Conservation (phyloP, 2,113 vertebrate genomes). For the Mesitornis unicolor region DNA sequence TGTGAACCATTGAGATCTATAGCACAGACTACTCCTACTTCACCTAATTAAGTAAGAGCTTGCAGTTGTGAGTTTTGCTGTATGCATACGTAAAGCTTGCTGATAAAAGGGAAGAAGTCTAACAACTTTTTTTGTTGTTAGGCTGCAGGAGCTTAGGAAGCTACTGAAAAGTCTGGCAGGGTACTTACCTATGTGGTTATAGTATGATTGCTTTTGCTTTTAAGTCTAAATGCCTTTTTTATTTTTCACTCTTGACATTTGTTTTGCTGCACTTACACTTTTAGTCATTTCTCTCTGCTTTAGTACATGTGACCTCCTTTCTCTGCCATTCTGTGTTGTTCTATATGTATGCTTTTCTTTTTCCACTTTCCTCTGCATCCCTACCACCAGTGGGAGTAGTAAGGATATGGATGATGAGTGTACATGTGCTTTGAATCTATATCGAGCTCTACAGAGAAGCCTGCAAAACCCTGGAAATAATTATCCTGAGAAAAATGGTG, state of each 20-base stretch:
- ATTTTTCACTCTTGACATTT: neutral
- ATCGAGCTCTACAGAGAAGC: neutral
- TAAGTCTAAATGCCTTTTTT: neutral
- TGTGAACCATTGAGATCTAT: neutral
- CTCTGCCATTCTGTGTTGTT: neutral
- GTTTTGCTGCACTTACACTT: neutral
- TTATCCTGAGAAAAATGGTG: neutral
- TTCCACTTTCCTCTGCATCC: neutral
- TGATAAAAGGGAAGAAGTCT: neutral
- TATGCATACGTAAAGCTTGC: neutral
- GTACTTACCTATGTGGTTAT: neutral
- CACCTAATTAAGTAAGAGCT: neutral
- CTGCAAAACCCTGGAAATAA: neutral
- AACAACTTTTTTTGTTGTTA: neutral
- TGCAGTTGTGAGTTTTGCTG: neutral
- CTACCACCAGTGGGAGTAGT: neutral
- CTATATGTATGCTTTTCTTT: neutral
- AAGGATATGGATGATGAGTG: neutral
- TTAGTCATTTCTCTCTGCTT: neutral
- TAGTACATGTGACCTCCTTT: neutral
- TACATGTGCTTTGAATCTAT: neutral
- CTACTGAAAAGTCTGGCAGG: neutral
- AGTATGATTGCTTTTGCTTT: neutral
- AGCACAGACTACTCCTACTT: neutral
- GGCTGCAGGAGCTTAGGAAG: neutral